These are phyloP conservation scores for Orius laevigatus DNA, from an alignment of 1,140 invertebrate genomes.

Conservation along the genomic window DNA sequence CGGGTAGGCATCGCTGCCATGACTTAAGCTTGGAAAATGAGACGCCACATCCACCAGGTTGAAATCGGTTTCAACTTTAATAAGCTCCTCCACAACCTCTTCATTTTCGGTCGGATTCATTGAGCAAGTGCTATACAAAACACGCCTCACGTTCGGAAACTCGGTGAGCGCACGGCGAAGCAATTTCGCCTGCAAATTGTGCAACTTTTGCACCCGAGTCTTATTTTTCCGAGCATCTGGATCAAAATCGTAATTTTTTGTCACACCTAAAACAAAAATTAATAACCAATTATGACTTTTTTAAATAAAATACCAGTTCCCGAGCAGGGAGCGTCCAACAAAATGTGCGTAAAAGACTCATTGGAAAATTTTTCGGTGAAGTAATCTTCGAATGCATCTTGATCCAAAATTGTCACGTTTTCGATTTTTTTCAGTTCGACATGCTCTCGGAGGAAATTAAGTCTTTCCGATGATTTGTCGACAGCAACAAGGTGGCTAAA, in stretches of 20 bases:
- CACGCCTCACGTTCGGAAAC: conserved; percentile 65
- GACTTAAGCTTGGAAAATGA: conserved; percentile 40
- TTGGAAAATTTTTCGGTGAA: conserved; percentile 33
- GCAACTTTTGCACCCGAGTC: conserved; percentile 46
- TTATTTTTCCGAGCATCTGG: conserved; percentile 25
- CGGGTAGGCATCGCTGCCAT: conserved; percentile 43
- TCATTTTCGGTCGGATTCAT: conserved; percentile 84
- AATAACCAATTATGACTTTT: conserved; percentile 7
- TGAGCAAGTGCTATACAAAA: conserved; percentile 94
- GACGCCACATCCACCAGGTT: conserved; percentile 37
- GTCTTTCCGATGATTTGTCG: conserved; percentile 7
- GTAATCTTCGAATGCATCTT: conserved; percentile 50
- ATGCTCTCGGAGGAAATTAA: conserved; percentile 30
- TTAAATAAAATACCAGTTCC: conserved; percentile 57
- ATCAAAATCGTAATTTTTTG: conserved; percentile 34
- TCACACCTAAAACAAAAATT: conserved; percentile 34
- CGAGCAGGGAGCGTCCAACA: conserved; percentile 91
- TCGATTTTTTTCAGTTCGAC: conserved; percentile 30
- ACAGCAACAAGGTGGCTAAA: conserved; percentile 11
- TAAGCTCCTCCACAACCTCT: conserved; percentile 49
- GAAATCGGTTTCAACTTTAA: conserved; percentile 36
- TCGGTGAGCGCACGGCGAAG: conserved; percentile 65
- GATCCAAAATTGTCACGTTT: conserved; percentile 31
- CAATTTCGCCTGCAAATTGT: conserved; percentile 69
- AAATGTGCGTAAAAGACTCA: conserved; percentile 65